A percentile compares a stretch with the other conserved stretches of the same genome.
These are phyloP conservation scores for Leptopilina drosophilae DNA, from an alignment of 2,888 invertebrate genomes.

Conservation along the genomic window DNA sequence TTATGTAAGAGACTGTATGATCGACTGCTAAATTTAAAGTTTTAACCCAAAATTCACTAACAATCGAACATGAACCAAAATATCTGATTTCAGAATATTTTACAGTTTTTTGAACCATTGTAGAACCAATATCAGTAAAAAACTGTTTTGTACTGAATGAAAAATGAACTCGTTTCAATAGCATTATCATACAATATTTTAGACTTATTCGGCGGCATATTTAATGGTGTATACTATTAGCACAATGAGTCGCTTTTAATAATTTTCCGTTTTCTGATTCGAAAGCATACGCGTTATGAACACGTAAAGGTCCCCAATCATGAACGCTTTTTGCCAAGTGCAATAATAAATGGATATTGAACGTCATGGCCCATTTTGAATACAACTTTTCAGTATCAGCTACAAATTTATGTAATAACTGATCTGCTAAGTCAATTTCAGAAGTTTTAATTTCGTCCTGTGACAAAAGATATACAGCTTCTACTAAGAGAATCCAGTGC, in stretches of 20 bases:
- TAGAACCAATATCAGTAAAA: neutral
- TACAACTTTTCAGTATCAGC: neutral
- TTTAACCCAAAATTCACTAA: neutral
- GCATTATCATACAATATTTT: neutral
- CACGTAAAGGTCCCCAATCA: constrained; percentile 41
- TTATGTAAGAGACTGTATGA: too few species aligned
- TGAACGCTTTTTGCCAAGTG: constrained; percentile 27
- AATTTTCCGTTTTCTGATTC: constrained; percentile 39
- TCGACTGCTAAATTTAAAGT: neutral
- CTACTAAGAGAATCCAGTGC: neutral
- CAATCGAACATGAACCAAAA: constrained; percentile 1
- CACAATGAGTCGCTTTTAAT: constrained; percentile 6
- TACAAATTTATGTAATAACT: constrained; percentile 7
- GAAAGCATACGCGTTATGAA: constrained; percentile 41
- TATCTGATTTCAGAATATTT: neutral
- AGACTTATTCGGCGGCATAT: constrained; percentile 9
- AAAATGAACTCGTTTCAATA: neutral
- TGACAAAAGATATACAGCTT: neutral
- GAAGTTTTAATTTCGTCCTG: neutral
- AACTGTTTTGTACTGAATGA: neutral
- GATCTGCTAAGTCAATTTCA: neutral
- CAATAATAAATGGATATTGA: constrained; percentile 17
- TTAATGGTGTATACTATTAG: constrained; percentile 31
- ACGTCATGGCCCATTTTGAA: constrained; percentile 15
- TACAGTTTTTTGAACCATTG: neutral